Evolutionary conservation across 2,888 invertebrate genomes (phyloP).

Genomic region (Tiliacea citrago): DNA sequence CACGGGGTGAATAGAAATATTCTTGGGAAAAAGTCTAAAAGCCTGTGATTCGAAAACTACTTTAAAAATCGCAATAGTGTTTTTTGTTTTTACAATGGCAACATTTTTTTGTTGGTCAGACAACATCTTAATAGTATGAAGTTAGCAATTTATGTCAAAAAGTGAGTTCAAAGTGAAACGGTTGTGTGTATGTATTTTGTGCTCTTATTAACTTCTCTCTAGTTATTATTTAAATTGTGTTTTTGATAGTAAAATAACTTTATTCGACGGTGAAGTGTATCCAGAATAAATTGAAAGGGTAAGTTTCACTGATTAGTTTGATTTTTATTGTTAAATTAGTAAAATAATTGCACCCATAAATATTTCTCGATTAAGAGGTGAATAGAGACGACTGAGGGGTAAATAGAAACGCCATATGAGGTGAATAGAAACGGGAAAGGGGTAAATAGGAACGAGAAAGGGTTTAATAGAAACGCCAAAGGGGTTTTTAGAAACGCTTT

Average conservation of each 20-base stretch:
- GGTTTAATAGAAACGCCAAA: not conserved
- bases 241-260: slow-evolving; percentile 41
- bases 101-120: slow-evolving; percentile 31
- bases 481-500: slow-evolving; percentile 45
- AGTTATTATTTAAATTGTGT: slow-evolving; percentile 44
- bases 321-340: slow-evolving; percentile 42
- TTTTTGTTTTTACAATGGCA: slow-evolving; percentile 44
- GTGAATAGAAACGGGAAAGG: slow-evolving; percentile 41
- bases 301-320: slow-evolving; percentile 42
- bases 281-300: slow-evolving; percentile 40
- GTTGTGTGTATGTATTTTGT: slow-evolving; percentile 40
- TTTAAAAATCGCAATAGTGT: slow-evolving; percentile 34
- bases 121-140: slow-evolving; percentile 42
- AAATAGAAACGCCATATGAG: slow-evolving; percentile 38
- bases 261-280: slow-evolving; percentile 38
- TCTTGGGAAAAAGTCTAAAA: slow-evolving; percentile 40
- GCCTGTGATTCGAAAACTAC: slow-evolving; percentile 43
- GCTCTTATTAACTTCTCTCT: slow-evolving; percentile 36
- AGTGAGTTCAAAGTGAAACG: slow-evolving; percentile 38
- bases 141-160: slow-evolving; percentile 35
- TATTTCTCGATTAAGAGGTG: slow-evolving; percentile 44
- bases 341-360: slow-evolving; percentile 36
- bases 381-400: slow-evolving; percentile 42
- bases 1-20: slow-evolving; percentile 42
- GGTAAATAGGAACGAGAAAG: slow-evolving; percentile 23